Base-by-base conservation (phyloP, 2,888 invertebrate species). In the Anticlea derivata region DNA sequence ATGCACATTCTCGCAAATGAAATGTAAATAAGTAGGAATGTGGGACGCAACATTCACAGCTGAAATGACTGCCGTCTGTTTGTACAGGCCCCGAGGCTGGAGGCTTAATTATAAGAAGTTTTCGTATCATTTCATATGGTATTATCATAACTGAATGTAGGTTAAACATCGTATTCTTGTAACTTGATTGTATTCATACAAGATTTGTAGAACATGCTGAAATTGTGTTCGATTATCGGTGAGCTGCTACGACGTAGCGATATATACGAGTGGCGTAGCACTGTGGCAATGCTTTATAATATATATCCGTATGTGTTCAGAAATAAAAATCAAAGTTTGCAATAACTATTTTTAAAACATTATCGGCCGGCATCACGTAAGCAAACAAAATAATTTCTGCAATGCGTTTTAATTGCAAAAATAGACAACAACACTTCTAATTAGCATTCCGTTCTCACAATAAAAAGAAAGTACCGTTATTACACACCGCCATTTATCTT, bases 11-110 rank as follows among this genome's bases (percentile, higher is more conserved):
- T 63, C 68, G 56, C 71, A 79, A 82, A 81, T 81, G 75, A 80
- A 81, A 80, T 79, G 80, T 80, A 81, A 81, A 81, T 78, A 80
- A 73, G 69, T 65, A 65, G 58, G 55, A 71, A 74, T 75, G 68
- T 75, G 60, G 73, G 63, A 63, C 73, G 65, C 50, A 59, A 59
- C 63, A 61, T 61, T 62, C 54, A 57, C 56, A 50, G 61, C 55
- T 58, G 45, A 60, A 60, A 64, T 60, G 55, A 57, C 55, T 61
- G 56, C 53, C 48, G 59, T 51, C 35, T 68, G 68, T 73, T 73
- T 70, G 57, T 56, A 61, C 59, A 65, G 60, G 61, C 63, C 58
- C 59, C 55, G 58, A 44, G 53, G 64, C 66, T 62, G 48, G 56
- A 61, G 57, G 60, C 68, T 74, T 73, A 73, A 71, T 77, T 74